A percentile compares a stretch with the other conserved stretches of the same genome.
Conservation (phyloP, 2,113 vertebrate genomes). For the Notechis scutatus region DNA sequence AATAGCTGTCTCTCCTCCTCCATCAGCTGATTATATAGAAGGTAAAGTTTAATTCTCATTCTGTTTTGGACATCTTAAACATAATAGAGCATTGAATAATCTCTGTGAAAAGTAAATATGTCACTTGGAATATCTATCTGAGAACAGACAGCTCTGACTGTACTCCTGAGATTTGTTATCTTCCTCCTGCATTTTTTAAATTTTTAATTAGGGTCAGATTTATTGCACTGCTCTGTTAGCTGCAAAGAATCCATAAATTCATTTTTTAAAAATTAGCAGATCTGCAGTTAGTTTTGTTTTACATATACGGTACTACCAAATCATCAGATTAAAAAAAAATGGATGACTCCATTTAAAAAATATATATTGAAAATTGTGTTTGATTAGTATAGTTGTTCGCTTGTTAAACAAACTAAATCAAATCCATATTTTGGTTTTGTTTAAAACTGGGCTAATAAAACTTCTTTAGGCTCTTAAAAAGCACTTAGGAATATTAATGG, state of each 20-base stretch:
- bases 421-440: not conserved
- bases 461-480: not conserved
- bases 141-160: not conserved
- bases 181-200: not conserved
- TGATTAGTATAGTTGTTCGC: not conserved
- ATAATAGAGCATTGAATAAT: not conserved
- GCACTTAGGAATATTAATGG: slow-evolving; percentile 12
- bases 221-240: not conserved
- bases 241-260: not conserved
- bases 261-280: not conserved
- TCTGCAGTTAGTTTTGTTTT: not conserved
- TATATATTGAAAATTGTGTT: not conserved
- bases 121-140: not conserved
- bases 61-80: not conserved
- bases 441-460: not conserved
- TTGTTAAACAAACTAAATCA: slow-evolving; percentile 1
- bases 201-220: not conserved
- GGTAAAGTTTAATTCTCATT: not conserved
- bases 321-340: not conserved
- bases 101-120: not conserved
- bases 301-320: not conserved
- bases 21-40: not conserved
- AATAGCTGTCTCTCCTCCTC: not conserved
- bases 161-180: not conserved
- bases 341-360: not conserved